Conservation (phyloP, 2,113 vertebrate species). For the Podarcis raffonei region DNA sequence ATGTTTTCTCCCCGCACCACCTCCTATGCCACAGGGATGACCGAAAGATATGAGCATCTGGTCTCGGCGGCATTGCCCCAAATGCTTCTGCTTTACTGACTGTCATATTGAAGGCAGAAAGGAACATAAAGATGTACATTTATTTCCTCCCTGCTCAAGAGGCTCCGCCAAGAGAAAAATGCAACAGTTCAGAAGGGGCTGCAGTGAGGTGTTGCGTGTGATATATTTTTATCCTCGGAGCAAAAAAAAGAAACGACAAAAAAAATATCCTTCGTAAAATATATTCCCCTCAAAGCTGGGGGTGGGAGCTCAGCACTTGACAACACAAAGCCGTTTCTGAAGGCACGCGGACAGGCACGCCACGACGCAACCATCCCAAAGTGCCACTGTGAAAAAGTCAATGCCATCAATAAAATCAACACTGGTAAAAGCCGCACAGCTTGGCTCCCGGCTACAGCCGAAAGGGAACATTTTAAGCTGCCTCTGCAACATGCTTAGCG, state of each 20-base stretch:
- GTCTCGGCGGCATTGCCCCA: background rate
- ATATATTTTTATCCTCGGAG: slow-evolving; percentile 57
- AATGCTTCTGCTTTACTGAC: background rate
- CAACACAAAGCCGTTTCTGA: slow-evolving; percentile 45
- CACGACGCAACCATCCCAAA: background rate
- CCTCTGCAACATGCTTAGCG: background rate
- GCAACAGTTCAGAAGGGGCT: background rate
- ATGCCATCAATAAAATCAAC: slow-evolving; percentile 52
- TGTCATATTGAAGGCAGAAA: background rate
- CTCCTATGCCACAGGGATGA: background rate
- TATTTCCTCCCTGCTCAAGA: slow-evolving; percentile 3
- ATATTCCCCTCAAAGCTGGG: slow-evolving; percentile 3
- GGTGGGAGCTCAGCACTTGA: slow-evolving; percentile 1
- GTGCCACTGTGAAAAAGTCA: slow-evolving; percentile 53
- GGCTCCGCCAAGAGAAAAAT: background rate
- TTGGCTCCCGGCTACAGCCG: background rate
- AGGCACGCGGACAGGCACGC: background rate
- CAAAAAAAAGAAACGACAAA: slow-evolving; percentile 39
- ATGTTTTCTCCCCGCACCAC: background rate
- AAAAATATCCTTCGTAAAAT: slow-evolving; percentile 37
- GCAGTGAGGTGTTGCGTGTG: background rate
- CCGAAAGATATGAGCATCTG: background rate
- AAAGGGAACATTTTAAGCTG: slow-evolving; percentile 22
- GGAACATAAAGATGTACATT: background rate
- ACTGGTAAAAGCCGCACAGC: slow-evolving; percentile 39